A percentile compares a stretch with the other conserved stretches of the same genome.
Conservation (phyloP, 2,888 invertebrate species). For the Dioctria linearis region DNA sequence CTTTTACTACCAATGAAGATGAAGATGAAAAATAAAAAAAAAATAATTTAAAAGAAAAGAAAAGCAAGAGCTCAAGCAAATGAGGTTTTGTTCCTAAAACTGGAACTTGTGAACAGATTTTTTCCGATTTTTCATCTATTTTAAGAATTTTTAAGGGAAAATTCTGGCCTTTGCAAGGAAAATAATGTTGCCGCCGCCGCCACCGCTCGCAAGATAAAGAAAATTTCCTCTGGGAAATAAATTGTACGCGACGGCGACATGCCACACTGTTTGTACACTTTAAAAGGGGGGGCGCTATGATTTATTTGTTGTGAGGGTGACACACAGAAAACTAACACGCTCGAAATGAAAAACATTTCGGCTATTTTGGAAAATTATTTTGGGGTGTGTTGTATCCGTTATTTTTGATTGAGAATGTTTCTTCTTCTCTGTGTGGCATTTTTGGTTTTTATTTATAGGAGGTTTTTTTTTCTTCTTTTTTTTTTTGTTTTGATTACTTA, state of each 20-base stretch:
- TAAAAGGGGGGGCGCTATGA: constrained; percentile 36
- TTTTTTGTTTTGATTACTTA: constrained; percentile 1
- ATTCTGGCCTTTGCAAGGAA: constrained; percentile 35
- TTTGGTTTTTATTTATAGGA: background rate
- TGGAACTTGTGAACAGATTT: constrained; percentile 48
- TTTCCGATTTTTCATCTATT: constrained; percentile 38
- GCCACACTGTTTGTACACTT: constrained; percentile 44
- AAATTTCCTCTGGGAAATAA: constrained; percentile 31
- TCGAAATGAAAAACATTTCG: constrained; percentile 13
- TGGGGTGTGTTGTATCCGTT: background rate
- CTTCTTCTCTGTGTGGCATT: background rate
- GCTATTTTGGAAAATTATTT: constrained; percentile 23
- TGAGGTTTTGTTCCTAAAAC: constrained; percentile 48
- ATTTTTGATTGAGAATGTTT: background rate
- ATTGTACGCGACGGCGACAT: constrained; percentile 49
- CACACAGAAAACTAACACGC: background rate
- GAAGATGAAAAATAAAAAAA: background rate
- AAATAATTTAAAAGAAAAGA: too few species aligned
- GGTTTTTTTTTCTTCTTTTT: background rate
- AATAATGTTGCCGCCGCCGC: constrained; percentile 6
- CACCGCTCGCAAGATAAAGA: constrained; percentile 29
- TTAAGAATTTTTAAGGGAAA: constrained; percentile 37
- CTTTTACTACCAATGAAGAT: background rate
- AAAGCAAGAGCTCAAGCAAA: constrained; percentile 3
- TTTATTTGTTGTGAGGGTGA: constrained; percentile 43